These are phyloP conservation scores for Caenorhabditis sp. DNA, from an alignment of 2,888 invertebrate species.

Conservation along the genomic window DNA sequence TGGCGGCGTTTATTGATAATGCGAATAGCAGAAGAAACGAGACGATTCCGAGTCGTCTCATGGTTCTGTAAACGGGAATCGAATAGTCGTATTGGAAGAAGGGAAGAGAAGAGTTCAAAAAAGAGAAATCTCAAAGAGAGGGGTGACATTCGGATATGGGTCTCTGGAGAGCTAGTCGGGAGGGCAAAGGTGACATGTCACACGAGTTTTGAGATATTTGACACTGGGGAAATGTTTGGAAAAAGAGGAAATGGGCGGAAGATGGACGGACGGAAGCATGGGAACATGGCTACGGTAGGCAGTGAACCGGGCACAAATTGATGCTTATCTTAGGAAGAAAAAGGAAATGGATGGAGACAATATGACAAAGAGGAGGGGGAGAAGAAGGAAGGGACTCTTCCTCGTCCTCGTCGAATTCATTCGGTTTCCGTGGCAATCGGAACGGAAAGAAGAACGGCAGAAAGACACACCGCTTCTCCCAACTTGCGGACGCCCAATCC, in stretches of 20 bases:
- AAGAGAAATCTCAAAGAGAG: not conserved
- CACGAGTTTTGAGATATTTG: slow-evolving; percentile 49
- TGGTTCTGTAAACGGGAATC: slow-evolving; percentile 3
- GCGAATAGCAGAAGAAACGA: slow-evolving; percentile 39
- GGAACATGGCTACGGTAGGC: slow-evolving; percentile 8
- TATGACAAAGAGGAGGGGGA: not conserved
- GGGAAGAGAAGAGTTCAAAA: not conserved
- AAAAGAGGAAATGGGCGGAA: slow-evolving; percentile 10
- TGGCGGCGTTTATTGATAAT: slow-evolving; percentile 9
- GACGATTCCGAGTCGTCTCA: slow-evolving; percentile 46
- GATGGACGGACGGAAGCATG: too few relatives aligned
- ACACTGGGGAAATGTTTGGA: slow-evolving; percentile 38
- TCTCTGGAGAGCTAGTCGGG: slow-evolving; percentile 53
- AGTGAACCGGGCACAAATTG: slow-evolving; percentile 40
- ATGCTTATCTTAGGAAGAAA: slow-evolving; percentile 28
- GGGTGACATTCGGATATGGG: slow-evolving; percentile 15
- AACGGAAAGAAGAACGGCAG: slow-evolving; percentile 15
- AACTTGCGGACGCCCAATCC: too few relatives aligned
- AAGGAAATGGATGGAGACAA: not conserved
- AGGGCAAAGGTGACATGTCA: slow-evolving; percentile 55
- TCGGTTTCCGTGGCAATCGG: slow-evolving; percentile 36
- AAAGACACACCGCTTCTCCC: too few relatives aligned
- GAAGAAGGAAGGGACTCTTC: not conserved
- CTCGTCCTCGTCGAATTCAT: too few relatives aligned
- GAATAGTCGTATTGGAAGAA: not conserved